Evolutionary conservation across 2,113 vertebrate genomes (phyloP), one percentile per base, ranked within the genome.

Genomic region (Lagenorhynchus albirostris): DNA sequence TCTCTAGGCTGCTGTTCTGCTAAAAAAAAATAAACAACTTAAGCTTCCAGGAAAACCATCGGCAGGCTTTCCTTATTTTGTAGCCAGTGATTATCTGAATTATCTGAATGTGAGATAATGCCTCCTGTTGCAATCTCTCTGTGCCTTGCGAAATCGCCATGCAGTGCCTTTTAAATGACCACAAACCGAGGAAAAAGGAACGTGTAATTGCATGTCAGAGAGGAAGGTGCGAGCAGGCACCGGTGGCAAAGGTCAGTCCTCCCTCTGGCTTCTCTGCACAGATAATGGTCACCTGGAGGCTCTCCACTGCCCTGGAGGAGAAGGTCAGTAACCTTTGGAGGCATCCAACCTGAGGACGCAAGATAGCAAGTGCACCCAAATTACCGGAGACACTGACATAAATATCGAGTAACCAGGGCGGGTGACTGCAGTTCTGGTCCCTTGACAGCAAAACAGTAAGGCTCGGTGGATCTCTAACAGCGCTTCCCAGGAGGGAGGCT

Each of bases 81-180:
- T 3, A 95, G 44, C 44, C 41, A 81, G 68, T 0, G 1, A 25
- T 65, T 1, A 88, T 47, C 26, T 83, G 71, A 77, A 25, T 65
- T 1, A 88, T 47, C 26, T 83, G 71, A 77, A 73, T 23, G 29
- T n/a, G 68, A 90, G 70, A 41, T 20, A 8, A 53, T 38, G 84
- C 76, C 70, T 67, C 74, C 33, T 29, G 84, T 3, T 80, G 50
- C 74, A 29, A 15, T 53, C 77, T 92, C 92, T 65, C 36, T 44
- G 36, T 67, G 97, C 33, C 79, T 77, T 84, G 63, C 70, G 93
- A 93, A 83, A 90, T 94, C 76, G 53, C 63, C 4, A 0, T 36
- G 31, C 83, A 65, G n/a, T 53, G 31, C 84, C 55, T 53, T 79
- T 41, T 55, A 68, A 55, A 63, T 87, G 29, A 68, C 13, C 67